These are phyloP conservation scores for Argyrosomus japonicus DNA, from an alignment of 2,113 vertebrate species.

Conservation along the genomic window DNA sequence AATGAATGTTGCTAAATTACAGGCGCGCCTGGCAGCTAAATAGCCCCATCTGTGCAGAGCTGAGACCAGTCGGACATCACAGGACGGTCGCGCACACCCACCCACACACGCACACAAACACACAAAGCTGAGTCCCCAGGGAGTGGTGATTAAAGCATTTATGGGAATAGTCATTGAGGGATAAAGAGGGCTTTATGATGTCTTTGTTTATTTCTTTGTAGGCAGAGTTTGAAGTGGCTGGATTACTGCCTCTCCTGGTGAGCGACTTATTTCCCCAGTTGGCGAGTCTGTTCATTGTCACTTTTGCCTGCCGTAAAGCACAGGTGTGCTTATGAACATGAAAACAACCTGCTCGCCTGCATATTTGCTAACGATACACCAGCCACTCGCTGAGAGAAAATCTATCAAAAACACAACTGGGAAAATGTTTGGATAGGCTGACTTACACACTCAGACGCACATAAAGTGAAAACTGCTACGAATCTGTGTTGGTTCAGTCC, in stretches of 20 bases:
- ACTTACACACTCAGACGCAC: conserved; percentile 24
- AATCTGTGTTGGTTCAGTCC: conserved; percentile 52
- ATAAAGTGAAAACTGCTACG: conserved; percentile 41
- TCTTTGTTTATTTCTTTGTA: conserved; percentile 86
- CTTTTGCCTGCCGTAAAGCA: conserved; percentile 41
- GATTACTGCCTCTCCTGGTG: conserved; percentile 79
- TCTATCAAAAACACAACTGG: conserved; percentile 27
- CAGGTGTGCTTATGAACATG: conserved; percentile 70
- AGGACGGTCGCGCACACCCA: conserved; percentile 68
- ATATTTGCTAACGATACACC: conserved; percentile 22
- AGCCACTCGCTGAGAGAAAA: conserved; percentile 28
- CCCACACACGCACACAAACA: conserved; percentile 58
- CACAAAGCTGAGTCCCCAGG: conserved; percentile 67
- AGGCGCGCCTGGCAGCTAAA: conserved; percentile 81
- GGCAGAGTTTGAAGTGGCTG: conserved; percentile 79
- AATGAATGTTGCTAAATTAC: conserved; percentile 80
- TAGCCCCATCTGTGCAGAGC: conserved; percentile 81
- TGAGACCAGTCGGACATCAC: conserved; percentile 80
- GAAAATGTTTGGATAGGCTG: conserved; percentile 57
- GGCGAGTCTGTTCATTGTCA: conserved; percentile 70
- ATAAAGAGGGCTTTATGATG: conserved; percentile 84
- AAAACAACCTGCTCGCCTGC: conserved; percentile 40
- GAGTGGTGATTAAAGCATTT: conserved; percentile 83
- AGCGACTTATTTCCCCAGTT: conserved; percentile 65
- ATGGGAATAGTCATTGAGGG: conserved; percentile 82